Evolutionary conservation across 2,888 invertebrate species (phyloP).

Genomic region (Dolomedes plantarius): DNA sequence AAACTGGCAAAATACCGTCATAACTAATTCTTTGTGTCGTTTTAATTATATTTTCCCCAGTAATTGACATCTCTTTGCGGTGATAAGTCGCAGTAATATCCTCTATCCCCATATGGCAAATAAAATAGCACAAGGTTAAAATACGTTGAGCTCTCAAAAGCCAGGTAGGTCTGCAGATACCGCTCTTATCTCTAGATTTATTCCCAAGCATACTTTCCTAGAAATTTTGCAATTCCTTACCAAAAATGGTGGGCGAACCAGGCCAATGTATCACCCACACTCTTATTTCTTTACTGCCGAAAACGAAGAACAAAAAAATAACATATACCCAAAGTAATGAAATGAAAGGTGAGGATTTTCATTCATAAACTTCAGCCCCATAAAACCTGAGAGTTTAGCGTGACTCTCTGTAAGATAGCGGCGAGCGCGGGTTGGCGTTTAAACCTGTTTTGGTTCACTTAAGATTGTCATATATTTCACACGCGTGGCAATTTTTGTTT

Average conservation of each 20-base stretch:
- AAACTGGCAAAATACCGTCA: too few relatives aligned
- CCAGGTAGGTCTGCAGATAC: neutral
- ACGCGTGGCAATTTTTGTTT: neutral
- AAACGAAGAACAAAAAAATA: neutral
- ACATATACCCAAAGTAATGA: neutral
- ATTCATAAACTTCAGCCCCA: conserved; percentile 22
- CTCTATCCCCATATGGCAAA: too few relatives aligned
- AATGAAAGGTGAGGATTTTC: conserved; percentile 11
- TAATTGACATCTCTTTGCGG: too few relatives aligned
- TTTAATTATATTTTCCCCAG: too few relatives aligned
- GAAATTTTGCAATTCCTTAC: neutral
- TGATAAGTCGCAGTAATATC: too few relatives aligned
- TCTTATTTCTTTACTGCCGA: neutral
- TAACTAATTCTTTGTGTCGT: too few relatives aligned
- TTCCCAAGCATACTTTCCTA: neutral
- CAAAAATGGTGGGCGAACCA: neutral
- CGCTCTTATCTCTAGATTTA: neutral
- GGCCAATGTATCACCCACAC: conserved; percentile 8
- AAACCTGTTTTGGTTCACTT: neutral
- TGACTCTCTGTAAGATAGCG: neutral
- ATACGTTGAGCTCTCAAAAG: too few relatives aligned
- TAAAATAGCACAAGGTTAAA: too few relatives aligned
- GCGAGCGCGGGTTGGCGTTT: neutral
- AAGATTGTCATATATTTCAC: conserved; percentile 6
- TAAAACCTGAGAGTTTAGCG: neutral